A percentile compares a stretch with the other conserved stretches of the same genome.
Conservation (phyloP, 1,140 invertebrate species). For the Vollenhovia emeryi region DNA sequence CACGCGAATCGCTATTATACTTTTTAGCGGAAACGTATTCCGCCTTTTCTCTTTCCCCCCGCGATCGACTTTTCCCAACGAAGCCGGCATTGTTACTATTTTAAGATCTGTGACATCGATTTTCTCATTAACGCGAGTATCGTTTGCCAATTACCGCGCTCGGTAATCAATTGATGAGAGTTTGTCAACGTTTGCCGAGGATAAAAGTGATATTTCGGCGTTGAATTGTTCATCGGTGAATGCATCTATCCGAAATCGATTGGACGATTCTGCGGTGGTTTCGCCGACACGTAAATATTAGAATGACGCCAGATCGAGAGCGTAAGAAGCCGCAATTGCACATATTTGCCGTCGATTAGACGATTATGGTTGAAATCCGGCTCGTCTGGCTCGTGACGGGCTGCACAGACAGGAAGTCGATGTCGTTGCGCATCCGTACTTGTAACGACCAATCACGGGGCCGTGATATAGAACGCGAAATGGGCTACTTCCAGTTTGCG, state of each 20-base stretch:
- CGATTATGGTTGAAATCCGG: conserved; percentile 46
- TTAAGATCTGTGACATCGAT: conserved; percentile 15
- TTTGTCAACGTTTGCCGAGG: background rate
- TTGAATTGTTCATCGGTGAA: background rate
- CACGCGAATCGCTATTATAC: conserved; percentile 38
- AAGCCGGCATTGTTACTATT: background rate
- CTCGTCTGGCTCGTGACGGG: conserved; percentile 35
- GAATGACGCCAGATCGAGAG: background rate
- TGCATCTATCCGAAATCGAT: background rate
- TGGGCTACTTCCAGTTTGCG: conserved; percentile 65
- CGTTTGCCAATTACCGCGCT: background rate
- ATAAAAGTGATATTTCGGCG: conserved; percentile 11
- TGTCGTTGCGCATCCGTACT: conserved; percentile 70
- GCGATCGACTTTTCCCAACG: conserved; percentile 3
- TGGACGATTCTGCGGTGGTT: background rate
- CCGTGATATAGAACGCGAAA: conserved; percentile 48
- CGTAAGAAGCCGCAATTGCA: conserved; percentile 22
- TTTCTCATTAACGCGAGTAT: background rate
- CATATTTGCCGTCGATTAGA: conserved; percentile 48
- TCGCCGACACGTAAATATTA: background rate
- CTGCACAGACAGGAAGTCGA: conserved; percentile 67
- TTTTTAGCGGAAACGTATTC: background rate
- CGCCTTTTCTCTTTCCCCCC: background rate
- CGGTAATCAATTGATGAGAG: conserved; percentile 1
- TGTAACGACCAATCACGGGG: conserved; percentile 74